Base-by-base conservation (phyloP, 2,113 vertebrate genomes). In the Leptocoma aspasia region DNA sequence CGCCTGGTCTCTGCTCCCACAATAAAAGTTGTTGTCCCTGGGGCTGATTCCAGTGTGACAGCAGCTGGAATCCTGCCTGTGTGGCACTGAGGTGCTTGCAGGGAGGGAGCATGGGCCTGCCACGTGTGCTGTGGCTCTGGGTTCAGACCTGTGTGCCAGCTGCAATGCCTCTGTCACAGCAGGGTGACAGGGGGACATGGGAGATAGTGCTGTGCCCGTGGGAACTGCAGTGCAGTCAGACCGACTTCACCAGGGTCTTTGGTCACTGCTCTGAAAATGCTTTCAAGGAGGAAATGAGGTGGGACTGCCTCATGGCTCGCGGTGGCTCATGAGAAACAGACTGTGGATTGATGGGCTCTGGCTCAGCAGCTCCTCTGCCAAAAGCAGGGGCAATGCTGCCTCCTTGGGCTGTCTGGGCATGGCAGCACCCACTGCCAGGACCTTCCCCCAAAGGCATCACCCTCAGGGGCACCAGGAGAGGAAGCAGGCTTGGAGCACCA, bases 281-380 rank as follows among this genome's bases (percentile, higher is more conserved):
- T 56, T 85, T 44, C 30, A 33, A 56, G 71, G 44, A 72, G 41
- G 13, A 78, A 35, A 72, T 4, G 30, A 52, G n/a, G 47, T 11
- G 26, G 39, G 39, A 49, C 7, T 44, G 66, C 42, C 21, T 52
- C 15, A 12, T 0, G 0, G 23, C 49, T 56, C 1, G 0, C 0
- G 0, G 54, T 6, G 17, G 37, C 52, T 70, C 21, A 57, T 1
- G 3, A 61, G 60, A 27, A 1, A 2, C 28, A 28, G 47, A 21
- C 13, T 3, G 2, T 9, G 60, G 63, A 15, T 2, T 19, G 70
- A 71, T 7, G 28, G 50, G 56, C n/a, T 64, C 15, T 56, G 70
- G 23, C 35, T 75, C 49, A 89, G 71, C 66, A 37, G 28, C 45
- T 66, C 27, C 54, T 61, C 37, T 50, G 57, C 24, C 31, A n/a